Percentiles rank a stretch among this genome's conserved stretches.
Conservation (phyloP, 2,888 invertebrate species). For the Drosophila vallismaia region DNA sequence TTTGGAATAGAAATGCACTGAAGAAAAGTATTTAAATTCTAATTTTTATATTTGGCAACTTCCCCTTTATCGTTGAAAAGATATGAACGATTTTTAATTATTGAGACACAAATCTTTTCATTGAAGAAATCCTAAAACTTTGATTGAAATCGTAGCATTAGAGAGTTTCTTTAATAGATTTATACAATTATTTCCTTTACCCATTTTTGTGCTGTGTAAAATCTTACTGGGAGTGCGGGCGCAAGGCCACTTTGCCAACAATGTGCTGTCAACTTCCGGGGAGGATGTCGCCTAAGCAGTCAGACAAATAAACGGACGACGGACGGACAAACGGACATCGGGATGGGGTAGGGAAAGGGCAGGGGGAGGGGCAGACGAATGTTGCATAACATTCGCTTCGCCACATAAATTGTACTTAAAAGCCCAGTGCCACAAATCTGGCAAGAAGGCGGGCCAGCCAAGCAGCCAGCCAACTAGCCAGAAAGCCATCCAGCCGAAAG, state of each 20-base stretch:
- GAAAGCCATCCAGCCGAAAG: conserved; percentile 27
- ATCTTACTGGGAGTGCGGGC: conserved; percentile 34
- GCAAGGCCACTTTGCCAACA: conserved; percentile 72
- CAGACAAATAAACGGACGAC: conserved; percentile 70
- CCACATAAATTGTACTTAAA: conserved; percentile 81
- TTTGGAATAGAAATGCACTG: conserved; percentile 30
- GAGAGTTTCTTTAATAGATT: too few species aligned
- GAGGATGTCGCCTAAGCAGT: conserved; percentile 73
- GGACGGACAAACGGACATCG: conserved; percentile 41
- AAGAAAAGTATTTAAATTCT: neutral
- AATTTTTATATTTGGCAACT: neutral
- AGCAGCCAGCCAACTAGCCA: neutral
- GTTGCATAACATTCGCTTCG: conserved; percentile 75
- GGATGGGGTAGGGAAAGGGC: conserved; percentile 37
- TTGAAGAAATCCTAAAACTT: too few species aligned
- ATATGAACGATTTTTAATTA: too few species aligned
- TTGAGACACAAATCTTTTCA: too few species aligned
- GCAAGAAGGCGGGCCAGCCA: conserved; percentile 23
- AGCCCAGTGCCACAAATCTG: conserved; percentile 74
- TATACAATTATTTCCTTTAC: too few species aligned
- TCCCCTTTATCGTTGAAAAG: neutral
- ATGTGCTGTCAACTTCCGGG: conserved; percentile 81
- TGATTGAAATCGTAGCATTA: too few species aligned
- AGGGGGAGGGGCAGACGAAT: conserved; percentile 38
- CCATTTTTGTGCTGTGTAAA: neutral